A percentile compares a stretch with the other conserved stretches of the same genome.
These are phyloP conservation scores for Pyxicephalus adspersus DNA, from an alignment of 2,113 vertebrate species.

Conservation along the genomic window DNA sequence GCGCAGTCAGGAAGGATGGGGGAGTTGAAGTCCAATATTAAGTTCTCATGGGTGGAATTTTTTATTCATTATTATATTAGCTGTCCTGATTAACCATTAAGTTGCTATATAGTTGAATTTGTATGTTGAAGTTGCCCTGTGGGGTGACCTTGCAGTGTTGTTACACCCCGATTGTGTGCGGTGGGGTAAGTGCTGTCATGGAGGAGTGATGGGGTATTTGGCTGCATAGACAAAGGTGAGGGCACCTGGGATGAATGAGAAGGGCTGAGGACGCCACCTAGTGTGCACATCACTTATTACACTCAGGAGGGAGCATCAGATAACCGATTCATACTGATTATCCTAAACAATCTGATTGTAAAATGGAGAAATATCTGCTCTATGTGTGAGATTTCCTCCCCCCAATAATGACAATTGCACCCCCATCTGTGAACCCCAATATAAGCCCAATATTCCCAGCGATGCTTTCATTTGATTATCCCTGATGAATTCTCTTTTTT, in stretches of 20 bases:
- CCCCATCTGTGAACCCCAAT: neutral
- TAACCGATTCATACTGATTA: neutral
- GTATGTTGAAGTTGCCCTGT: too few species aligned
- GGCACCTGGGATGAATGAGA: neutral
- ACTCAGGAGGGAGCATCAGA: neutral
- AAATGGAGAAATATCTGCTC: neutral
- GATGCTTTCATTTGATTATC: constrained; percentile 17
- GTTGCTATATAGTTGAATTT: too few species aligned
- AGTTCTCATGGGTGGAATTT: too few species aligned
- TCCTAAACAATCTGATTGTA: neutral
- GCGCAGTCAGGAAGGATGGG: too few species aligned
- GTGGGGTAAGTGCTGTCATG: too few species aligned
- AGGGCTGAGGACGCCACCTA: constrained; percentile 6
- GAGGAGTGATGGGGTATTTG: too few species aligned
- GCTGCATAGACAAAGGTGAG: too few species aligned
- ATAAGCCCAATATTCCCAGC: constrained; percentile 23
- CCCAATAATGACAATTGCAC: neutral
- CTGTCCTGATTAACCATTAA: too few species aligned
- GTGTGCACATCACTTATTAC: neutral
- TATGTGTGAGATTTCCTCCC: neutral
- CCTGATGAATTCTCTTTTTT: neutral
- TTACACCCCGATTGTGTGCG: too few species aligned
- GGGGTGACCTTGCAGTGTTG: too few species aligned
- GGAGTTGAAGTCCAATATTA: too few species aligned
- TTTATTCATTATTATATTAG: too few species aligned